phyloP scores from a whole-genome alignment of 64 coral and sea anemone genomes.

The Stichodactyla mertensii region DNA sequence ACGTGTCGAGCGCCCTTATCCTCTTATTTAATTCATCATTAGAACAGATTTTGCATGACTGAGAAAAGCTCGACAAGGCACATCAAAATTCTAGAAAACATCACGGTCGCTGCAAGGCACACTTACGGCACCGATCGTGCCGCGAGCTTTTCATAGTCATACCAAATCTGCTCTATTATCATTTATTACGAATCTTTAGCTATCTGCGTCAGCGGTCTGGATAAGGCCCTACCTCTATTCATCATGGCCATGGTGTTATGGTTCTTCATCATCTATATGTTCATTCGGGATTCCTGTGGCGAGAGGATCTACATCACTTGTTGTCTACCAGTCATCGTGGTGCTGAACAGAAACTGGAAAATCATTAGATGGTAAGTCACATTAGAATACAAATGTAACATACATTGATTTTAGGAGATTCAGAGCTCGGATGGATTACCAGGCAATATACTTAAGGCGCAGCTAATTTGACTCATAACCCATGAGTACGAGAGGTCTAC shows the following conservation, averaged over 20 bases:
- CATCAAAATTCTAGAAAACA: too few species aligned
- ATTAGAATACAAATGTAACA: too few species aligned
- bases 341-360: slow-evolving; percentile 40
- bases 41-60: too few species aligned
- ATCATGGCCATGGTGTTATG: slow-evolving; percentile 43
- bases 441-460: neutral
- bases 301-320: slow-evolving; percentile 33
- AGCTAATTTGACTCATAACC: too few species aligned
- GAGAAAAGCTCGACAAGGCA: too few species aligned
- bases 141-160: neutral
- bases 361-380: slow-evolving; percentile 57
- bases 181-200: neutral
- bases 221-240: slow-evolving; percentile 34
- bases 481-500: too few species aligned
- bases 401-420: neutral
- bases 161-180: neutral
- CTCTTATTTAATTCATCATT: too few species aligned
- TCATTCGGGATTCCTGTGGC: slow-evolving; percentile 54
- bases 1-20: neutral
- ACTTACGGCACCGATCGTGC: too few species aligned
- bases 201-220: slow-evolving; percentile 47
- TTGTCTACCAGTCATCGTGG: slow-evolving; percentile 38
- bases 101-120: too few species aligned
- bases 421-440: too few species aligned
- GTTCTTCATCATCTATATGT: slow-evolving; percentile 55